These are phyloP conservation scores for Pissodes strobi DNA, from an alignment of 1,140 invertebrate genomes.

Conservation along the genomic window DNA sequence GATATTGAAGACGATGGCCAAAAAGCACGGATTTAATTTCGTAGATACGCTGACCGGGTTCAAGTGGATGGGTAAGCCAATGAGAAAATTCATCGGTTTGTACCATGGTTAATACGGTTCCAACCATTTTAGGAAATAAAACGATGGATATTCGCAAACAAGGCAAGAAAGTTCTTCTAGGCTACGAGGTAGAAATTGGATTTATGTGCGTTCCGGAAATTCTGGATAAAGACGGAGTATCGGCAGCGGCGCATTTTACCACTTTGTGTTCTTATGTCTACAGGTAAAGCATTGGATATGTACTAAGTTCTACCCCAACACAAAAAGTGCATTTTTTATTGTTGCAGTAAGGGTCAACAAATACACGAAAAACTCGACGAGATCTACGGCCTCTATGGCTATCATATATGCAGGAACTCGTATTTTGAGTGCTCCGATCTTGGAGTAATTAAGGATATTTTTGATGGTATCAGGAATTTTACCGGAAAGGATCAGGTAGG, in stretches of 20 bases:
- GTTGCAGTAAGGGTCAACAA: slow-evolving; percentile 68
- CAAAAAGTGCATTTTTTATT: slow-evolving; percentile 39
- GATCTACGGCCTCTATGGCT: slow-evolving; percentile 85
- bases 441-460: slow-evolving; percentile 73
- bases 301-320: slow-evolving; percentile 64
- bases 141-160: slow-evolving; percentile 71
- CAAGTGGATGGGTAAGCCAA: slow-evolving; percentile 91
- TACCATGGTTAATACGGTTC: neutral
- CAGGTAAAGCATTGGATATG: slow-evolving; percentile 73
- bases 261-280: slow-evolving; percentile 72
- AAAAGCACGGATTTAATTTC: slow-evolving; percentile 81
- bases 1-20: slow-evolving; percentile 84
- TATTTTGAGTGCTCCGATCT: slow-evolving; percentile 87
- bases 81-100: neutral
- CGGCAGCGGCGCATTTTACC: slow-evolving; percentile 74
- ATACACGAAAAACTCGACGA: slow-evolving; percentile 75
- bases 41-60: slow-evolving; percentile 97
- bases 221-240: slow-evolving; percentile 95
- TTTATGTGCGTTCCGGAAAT: slow-evolving; percentile 90
- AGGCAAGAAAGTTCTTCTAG: slow-evolving; percentile 83
- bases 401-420: slow-evolving; percentile 82
- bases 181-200: slow-evolving; percentile 91
- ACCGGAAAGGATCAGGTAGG: slow-evolving; percentile 68
- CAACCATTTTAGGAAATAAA: slow-evolving; percentile 63
- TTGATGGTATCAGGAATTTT: slow-evolving; percentile 80